Evolutionary conservation across 2,888 invertebrate genomes (phyloP).

Genomic region (Pollenia amentaria): DNA sequence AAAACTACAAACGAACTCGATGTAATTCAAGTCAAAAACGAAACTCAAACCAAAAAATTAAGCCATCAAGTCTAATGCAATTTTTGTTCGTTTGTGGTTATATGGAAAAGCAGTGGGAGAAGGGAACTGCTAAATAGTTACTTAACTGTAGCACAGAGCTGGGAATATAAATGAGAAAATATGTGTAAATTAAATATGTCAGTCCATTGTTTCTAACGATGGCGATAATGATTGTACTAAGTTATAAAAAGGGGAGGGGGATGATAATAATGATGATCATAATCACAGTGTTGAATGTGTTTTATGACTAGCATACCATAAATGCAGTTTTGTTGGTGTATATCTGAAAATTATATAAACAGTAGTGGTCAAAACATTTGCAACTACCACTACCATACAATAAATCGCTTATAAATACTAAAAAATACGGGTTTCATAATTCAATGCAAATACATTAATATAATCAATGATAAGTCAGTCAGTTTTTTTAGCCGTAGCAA

Average conservation of each 20-base stretch:
- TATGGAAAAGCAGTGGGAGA: background rate
- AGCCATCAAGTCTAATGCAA: slow-evolving; percentile 59
- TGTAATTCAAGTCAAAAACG: slow-evolving; percentile 36
- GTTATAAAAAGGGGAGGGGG: background rate
- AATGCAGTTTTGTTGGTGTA: background rate
- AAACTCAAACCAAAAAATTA: slow-evolving; percentile 42
- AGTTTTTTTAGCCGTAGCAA: too few species aligned
- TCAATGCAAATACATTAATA: too few species aligned
- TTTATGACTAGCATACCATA: background rate
- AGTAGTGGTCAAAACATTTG: too few species aligned
- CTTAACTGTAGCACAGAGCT: background rate
- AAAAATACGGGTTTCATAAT: too few species aligned
- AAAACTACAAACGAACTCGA: slow-evolving; percentile 37
- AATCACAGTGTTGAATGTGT: background rate
- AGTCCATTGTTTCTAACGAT: slow-evolving; percentile 35
- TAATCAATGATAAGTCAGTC: too few species aligned
- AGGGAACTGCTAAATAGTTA: slow-evolving; percentile 14
- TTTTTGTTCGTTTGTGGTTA: slow-evolving; percentile 45
- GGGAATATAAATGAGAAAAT: slow-evolving; percentile 34
- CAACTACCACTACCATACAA: too few species aligned
- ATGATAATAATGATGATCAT: slow-evolving; percentile 9
- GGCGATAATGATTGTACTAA: slow-evolving; percentile 36
- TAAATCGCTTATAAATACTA: too few species aligned
- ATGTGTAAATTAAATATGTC: slow-evolving; percentile 23
- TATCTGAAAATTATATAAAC: background rate